Evolutionary conservation across 2,797 vertebrate species (phyloP).

Genomic region (Chromobotia macracanthus): DNA sequence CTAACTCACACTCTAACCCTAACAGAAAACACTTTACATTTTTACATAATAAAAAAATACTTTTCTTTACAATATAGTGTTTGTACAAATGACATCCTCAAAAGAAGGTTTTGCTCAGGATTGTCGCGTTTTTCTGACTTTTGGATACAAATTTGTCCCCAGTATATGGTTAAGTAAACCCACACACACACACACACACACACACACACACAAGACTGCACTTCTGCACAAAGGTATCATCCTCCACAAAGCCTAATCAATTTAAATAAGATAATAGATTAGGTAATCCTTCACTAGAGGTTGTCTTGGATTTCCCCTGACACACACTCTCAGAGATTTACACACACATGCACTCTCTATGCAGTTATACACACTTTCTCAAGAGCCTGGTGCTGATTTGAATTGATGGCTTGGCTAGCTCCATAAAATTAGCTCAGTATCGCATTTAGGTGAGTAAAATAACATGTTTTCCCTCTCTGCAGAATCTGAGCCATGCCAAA

Average conservation of each 20-base stretch:
- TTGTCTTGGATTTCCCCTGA: constrained; percentile 20
- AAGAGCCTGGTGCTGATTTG: constrained; percentile 31
- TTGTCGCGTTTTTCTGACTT: too few relatives aligned
- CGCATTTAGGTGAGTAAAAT: constrained; percentile 39
- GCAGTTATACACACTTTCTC: constrained; percentile 25
- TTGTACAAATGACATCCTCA: too few relatives aligned
- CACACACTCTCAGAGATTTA: not conserved
- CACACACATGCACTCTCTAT: not conserved
- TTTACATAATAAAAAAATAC: too few relatives aligned
- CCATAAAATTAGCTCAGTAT: constrained; percentile 39
- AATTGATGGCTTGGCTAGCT: constrained; percentile 46
- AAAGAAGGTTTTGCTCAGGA: too few relatives aligned
- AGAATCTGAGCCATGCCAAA: constrained; percentile 14
- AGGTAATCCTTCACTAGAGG: constrained; percentile 28
- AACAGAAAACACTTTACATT: too few relatives aligned
- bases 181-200: too few relatives aligned
- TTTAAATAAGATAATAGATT: constrained; percentile 41
- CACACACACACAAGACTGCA: not conserved
- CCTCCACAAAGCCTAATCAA: constrained; percentile 37
- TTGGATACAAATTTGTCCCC: too few relatives aligned
- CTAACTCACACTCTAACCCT: too few relatives aligned
- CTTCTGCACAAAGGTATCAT: constrained; percentile 10
- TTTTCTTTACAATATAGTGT: too few relatives aligned
- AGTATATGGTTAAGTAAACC: too few relatives aligned
- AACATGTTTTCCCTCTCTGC: constrained; percentile 34